A percentile compares a stretch with the other conserved stretches of the same genome.
Conservation (phyloP, 92 coral and sea anemone genomes). For the Zoanthus solanderi region DNA sequence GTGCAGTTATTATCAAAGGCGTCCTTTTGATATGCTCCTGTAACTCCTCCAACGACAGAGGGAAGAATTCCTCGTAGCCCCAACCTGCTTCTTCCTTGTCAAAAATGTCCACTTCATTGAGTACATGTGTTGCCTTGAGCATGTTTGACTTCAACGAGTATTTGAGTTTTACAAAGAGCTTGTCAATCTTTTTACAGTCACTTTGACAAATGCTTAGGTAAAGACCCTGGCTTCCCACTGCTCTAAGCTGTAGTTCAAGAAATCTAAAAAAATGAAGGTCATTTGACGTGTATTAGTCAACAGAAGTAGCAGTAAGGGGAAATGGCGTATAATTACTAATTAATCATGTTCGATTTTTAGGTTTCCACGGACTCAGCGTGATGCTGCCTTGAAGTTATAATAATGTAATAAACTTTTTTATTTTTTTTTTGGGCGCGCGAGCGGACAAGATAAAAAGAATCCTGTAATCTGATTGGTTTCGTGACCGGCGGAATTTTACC, state of each 20-base stretch:
- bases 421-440: too few species aligned
- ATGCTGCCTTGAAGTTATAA: too few species aligned
- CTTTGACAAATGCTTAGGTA: slow-evolving; percentile 87
- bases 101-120: slow-evolving; percentile 87
- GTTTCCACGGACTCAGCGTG: too few species aligned
- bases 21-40: slow-evolving; percentile 76
- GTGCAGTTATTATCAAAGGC: slow-evolving; percentile 81
- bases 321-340: too few species aligned
- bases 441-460: too few species aligned
- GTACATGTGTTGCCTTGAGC: slow-evolving; percentile 87
- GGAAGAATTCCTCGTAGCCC: slow-evolving; percentile 94
- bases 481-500: too few species aligned
- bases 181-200: slow-evolving; percentile 78
- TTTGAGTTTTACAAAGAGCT: slow-evolving; percentile 83
- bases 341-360: too few species aligned
- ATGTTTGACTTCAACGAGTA: slow-evolving; percentile 88
- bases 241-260: slow-evolving; percentile 80
- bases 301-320: too few species aligned
- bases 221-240: slow-evolving; percentile 83
- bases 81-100: slow-evolving; percentile 93
- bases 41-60: slow-evolving; percentile 78
- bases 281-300: too few species aligned
- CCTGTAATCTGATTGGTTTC: too few species aligned
- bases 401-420: too few species aligned
- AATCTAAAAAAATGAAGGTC: slow-evolving; percentile 54